phyloP scores from a whole-genome alignment of 2,797 vertebrate species.

The Sebastes trivittatus region DNA sequence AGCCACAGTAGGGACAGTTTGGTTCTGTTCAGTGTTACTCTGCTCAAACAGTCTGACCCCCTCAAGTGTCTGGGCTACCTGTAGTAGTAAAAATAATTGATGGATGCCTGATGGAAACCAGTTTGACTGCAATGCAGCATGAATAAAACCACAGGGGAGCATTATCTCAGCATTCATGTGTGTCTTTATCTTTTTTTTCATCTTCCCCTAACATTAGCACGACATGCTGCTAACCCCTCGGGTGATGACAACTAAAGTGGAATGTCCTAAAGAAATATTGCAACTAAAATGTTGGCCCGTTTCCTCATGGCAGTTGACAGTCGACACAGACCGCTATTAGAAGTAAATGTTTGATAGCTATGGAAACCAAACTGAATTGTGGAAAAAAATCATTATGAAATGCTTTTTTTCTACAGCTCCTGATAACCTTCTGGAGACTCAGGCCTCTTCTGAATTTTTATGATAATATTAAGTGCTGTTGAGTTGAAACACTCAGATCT shows the following conservation, averaged over 20 bases:
- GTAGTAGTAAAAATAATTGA: constrained; percentile 67
- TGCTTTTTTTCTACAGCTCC: constrained; percentile 25
- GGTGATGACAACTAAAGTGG: constrained; percentile 44
- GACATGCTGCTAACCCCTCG: constrained; percentile 14
- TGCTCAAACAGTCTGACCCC: constrained; percentile 61
- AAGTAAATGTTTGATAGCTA: constrained; percentile 52
- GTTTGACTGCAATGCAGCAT: constrained; percentile 43
- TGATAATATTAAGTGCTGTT: constrained; percentile 28
- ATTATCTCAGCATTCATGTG: constrained; percentile 58
- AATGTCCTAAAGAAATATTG: constrained; percentile 40
- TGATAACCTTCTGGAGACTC: constrained; percentile 41
- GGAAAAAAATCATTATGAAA: constrained; percentile 33
- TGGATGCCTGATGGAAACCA: constrained; percentile 73
- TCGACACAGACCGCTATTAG: constrained; percentile 22
- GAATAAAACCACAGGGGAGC: constrained; percentile 55
- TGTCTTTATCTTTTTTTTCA: constrained; percentile 23
- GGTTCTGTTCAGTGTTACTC: constrained; percentile 72
- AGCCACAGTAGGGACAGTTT: constrained; percentile 43
- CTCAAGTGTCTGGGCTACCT: constrained; percentile 66
- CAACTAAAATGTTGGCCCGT: constrained; percentile 32
- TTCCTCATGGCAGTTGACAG: constrained; percentile 31
- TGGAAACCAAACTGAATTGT: constrained; percentile 49
- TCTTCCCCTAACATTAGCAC: constrained; percentile 39
- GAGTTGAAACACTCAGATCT: constrained; percentile 3
- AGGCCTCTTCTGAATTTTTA: constrained; percentile 26